Evolutionary conservation across 2,888 invertebrate genomes (phyloP).

Genomic region (Philaethria dido): DNA sequence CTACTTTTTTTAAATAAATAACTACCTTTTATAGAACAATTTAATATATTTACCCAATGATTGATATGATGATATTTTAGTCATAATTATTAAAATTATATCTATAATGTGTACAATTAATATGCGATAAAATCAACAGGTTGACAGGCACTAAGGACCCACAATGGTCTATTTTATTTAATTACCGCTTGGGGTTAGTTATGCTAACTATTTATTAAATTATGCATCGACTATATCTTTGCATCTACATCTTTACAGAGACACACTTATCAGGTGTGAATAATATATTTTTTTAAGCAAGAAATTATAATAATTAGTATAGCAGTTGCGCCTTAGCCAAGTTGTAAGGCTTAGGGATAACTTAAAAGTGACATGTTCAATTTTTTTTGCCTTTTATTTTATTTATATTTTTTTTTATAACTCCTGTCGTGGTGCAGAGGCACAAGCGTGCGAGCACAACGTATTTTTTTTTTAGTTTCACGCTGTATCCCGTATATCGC

Average conservation of each 20-base stretch:
- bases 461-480: not conserved
- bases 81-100: conserved; percentile 4
- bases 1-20: too few species aligned
- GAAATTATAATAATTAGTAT: not conserved
- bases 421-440: too few species aligned
- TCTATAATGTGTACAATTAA: conserved; percentile 11
- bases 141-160: not conserved
- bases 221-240: not conserved
- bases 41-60: not conserved
- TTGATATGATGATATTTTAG: not conserved
- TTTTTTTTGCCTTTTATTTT: not conserved
- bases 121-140: not conserved
- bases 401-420: not conserved
- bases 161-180: conserved; percentile 12
- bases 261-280: conserved; percentile 6
- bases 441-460: too few species aligned
- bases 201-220: not conserved
- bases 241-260: not conserved
- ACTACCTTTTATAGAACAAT: not conserved
- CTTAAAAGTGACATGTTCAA: not conserved
- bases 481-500: too few species aligned
- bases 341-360: not conserved
- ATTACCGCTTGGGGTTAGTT: not conserved
- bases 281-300: not conserved
- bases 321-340: not conserved